Evolutionary conservation across 2,797 vertebrate species (phyloP).

Genomic region (Eospalax fontanierii): DNA sequence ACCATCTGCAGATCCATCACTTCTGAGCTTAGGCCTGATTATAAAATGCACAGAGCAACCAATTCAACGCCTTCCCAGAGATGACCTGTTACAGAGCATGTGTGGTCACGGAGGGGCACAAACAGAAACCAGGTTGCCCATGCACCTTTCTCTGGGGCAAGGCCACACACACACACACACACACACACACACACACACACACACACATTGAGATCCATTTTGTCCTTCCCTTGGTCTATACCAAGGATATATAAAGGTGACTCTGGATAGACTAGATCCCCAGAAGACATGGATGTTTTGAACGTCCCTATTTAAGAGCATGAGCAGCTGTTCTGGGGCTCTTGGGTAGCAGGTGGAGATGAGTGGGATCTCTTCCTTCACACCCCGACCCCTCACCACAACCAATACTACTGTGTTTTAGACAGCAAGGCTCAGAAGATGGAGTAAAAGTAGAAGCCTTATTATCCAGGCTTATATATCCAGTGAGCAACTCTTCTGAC

Average conservation of each 20-base stretch:
- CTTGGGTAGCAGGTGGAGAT: background rate
- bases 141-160: background rate
- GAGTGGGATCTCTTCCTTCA: background rate
- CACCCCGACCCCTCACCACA: too few species aligned
- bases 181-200: rapidly evolving
- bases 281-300: background rate
- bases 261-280: background rate
- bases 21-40: background rate
- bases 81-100: background rate
- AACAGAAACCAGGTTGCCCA: background rate
- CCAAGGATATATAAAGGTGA: background rate
- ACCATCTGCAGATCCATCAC: background rate
- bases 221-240: background rate
- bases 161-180: background rate
- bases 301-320: background rate
- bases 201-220: background rate
- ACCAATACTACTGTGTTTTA: background rate
- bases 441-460: background rate
- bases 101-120: background rate
- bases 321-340: background rate
- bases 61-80: background rate
- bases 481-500: background rate
- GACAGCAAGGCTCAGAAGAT: background rate
- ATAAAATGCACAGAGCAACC: background rate
- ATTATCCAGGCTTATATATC: background rate